phyloP scores from a whole-genome alignment of 2,888 invertebrate genomes.

The Dynastes tityus region DNA sequence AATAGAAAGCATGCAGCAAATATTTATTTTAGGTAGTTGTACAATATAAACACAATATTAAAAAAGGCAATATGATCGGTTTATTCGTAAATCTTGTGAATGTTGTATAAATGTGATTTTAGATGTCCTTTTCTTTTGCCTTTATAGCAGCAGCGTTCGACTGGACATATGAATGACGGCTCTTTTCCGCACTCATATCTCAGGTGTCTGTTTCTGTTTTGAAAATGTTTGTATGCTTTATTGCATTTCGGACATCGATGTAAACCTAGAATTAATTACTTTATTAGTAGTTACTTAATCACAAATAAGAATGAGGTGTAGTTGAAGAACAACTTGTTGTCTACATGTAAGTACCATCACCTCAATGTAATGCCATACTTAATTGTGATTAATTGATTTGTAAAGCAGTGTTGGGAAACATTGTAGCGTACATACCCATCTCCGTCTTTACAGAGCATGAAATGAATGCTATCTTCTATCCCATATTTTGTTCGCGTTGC shows the following conservation, averaged over 20 bases:
- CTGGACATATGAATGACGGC: slow-evolving; percentile 51
- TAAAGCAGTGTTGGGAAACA: no score
- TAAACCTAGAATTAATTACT: slow-evolving; percentile 48
- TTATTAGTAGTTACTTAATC: not conserved
- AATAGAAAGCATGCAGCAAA: not conserved
- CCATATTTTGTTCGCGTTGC: no score
- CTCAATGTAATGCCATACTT: no score
- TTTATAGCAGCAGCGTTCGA: slow-evolving; percentile 49
- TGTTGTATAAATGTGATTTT: slow-evolving; percentile 49
- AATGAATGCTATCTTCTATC: no score
- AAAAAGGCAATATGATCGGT: not conserved
- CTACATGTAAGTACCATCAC: no score
- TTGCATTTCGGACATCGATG: slow-evolving; percentile 47
- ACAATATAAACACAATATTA: slow-evolving; percentile 11
- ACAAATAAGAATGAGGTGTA: not conserved
- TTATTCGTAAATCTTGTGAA: slow-evolving; percentile 36
- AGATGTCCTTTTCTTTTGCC: slow-evolving; percentile 52
- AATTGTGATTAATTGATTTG: no score
- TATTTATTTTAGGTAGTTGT: slow-evolving; percentile 6
- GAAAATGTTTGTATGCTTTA: slow-evolving; percentile 52
- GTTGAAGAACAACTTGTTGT: no score
- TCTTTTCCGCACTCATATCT: slow-evolving; percentile 59
- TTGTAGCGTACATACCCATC: no score
- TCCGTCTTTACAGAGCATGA: no score
- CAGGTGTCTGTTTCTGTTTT: slow-evolving; percentile 57